Evolutionary conservation across 2,888 invertebrate genomes (phyloP).

Genomic region (Conchocele bisecta): DNA sequence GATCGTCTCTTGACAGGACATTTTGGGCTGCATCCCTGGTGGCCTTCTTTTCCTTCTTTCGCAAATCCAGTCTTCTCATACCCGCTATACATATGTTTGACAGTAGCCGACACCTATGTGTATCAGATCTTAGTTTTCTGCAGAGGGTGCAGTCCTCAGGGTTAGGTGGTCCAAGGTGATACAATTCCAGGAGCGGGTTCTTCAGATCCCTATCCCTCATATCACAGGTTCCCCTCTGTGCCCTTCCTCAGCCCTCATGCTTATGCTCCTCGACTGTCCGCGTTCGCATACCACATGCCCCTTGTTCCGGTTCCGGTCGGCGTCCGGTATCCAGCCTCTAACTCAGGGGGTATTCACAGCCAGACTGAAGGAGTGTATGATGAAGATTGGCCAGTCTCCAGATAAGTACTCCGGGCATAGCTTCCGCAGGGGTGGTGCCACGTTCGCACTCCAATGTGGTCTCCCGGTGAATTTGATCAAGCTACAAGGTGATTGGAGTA

Average conservation of each 20-base stretch:
- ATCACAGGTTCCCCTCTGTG: conserved; percentile 9
- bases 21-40: conserved; percentile 29
- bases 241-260: background rate
- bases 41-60: conserved; percentile 23
- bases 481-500: conserved; percentile 27
- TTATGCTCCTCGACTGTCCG: background rate
- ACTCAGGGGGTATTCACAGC: conserved; percentile 5
- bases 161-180: conserved; percentile 7
- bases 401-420: conserved; percentile 15
- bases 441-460: conserved; percentile 38
- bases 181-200: background rate
- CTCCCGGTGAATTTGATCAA: conserved; percentile 20
- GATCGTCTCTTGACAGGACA: background rate
- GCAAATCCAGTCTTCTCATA: conserved; percentile 20
- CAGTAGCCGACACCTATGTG: conserved; percentile 2
- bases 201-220: conserved; percentile 15
- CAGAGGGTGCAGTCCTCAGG: background rate
- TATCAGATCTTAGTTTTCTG: background rate
- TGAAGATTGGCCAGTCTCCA: conserved; percentile 4
- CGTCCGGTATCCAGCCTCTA: background rate
- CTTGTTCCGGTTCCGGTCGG: background rate
- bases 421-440: conserved; percentile 27
- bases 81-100: conserved; percentile 10
- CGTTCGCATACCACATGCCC: background rate
- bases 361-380: conserved; percentile 1